phyloP scores from a whole-genome alignment of 1,140 invertebrate species.

The Chironomus striatipennis region DNA sequence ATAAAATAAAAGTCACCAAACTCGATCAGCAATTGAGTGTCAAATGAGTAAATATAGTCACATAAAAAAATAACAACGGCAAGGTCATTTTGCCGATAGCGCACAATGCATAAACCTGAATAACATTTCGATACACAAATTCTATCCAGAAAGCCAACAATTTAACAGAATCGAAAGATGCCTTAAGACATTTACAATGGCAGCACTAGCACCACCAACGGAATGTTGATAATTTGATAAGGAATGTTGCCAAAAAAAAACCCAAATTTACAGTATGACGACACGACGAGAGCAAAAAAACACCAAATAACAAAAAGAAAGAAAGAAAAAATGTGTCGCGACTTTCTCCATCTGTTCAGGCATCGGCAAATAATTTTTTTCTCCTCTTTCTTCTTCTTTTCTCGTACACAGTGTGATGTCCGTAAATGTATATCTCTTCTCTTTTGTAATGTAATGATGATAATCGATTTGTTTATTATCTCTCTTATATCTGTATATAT shows the following conservation, averaged over 20 bases:
- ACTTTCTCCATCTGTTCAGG: slow-evolving; percentile 5
- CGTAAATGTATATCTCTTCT: neutral
- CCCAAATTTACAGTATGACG: neutral
- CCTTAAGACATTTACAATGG: too few species aligned
- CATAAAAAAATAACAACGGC: neutral
- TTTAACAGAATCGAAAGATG: too few species aligned
- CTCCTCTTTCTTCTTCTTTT: neutral
- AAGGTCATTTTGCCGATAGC: neutral
- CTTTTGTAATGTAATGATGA: neutral
- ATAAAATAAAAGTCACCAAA: neutral
- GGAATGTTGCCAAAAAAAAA: neutral
- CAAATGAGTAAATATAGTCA: too few species aligned
- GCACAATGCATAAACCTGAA: neutral
- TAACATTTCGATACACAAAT: neutral
- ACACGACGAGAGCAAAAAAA: neutral
- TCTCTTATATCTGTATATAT: too few species aligned
- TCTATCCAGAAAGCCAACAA: too few species aligned
- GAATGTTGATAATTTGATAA: neutral
- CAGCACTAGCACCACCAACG: too few species aligned
- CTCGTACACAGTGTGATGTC: neutral
- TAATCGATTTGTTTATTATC: neutral
- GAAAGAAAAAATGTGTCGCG: neutral
- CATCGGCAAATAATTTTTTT: neutral
- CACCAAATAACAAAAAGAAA: neutral
- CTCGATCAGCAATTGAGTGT: neutral